phyloP scores from a whole-genome alignment of 2,888 invertebrate genomes.

The Ferdinandea cuprea region DNA sequence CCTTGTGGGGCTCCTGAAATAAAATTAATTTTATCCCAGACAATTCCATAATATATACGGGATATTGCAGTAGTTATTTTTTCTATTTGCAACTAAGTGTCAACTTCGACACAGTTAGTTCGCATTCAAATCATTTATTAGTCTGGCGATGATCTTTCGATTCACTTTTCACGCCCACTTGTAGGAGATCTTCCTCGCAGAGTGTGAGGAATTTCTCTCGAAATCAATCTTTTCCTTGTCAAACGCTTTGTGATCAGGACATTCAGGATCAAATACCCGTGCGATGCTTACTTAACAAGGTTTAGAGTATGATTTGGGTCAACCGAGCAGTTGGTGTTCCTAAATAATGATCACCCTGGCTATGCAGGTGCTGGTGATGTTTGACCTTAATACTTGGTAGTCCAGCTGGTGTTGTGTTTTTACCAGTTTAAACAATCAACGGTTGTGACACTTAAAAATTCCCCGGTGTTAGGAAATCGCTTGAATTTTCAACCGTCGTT shows the following conservation, averaged over 20 bases:
- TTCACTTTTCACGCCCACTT: constrained; percentile 61
- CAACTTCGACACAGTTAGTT: constrained; percentile 25
- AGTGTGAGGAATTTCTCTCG: constrained; percentile 63
- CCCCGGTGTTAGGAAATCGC: constrained; percentile 29
- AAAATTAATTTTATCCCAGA: no score
- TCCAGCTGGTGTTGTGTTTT: constrained; percentile 49
- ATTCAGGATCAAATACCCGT: constrained; percentile 68
- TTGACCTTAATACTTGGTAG: neutral
- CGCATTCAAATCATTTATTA: constrained; percentile 63
- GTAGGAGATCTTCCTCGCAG: constrained; percentile 42
- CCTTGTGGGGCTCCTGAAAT: no score
- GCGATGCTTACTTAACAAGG: constrained; percentile 58
- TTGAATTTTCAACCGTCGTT: neutral
- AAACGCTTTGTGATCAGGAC: constrained; percentile 60
- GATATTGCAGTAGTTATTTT: no score
- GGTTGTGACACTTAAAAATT: constrained; percentile 52
- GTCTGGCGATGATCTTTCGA: constrained; percentile 39
- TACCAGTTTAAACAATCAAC: constrained; percentile 6
- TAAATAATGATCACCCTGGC: neutral
- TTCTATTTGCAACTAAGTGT: no score
- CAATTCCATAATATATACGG: no score
- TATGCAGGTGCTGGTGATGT: constrained; percentile 2
- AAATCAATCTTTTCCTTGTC: constrained; percentile 60
- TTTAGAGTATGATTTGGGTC: constrained; percentile 51
- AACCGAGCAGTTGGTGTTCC: constrained; percentile 16